These are phyloP conservation scores for Cheilosia scutellata DNA, from an alignment of 2,888 invertebrate species.

Conservation along the genomic window DNA sequence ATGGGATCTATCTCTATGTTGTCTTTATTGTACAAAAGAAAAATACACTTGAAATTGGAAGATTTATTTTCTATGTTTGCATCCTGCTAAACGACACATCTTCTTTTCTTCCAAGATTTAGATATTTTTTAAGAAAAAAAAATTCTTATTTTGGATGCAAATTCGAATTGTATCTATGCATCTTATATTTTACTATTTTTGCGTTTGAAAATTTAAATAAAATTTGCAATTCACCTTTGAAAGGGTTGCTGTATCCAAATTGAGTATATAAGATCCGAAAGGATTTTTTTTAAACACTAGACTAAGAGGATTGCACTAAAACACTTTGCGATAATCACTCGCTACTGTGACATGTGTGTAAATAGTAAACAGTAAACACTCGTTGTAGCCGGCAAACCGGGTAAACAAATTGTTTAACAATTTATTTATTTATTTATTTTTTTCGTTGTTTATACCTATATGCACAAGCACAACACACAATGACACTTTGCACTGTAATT, in stretches of 20 bases:
- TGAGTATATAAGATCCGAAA: background rate
- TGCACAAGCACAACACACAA: conserved; percentile 25
- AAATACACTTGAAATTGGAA: conserved; percentile 22
- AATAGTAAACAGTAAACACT: conserved; percentile 18
- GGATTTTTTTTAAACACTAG: conserved; percentile 1
- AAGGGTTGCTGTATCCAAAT: conserved; percentile 47
- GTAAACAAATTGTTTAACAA: conserved; percentile 23
- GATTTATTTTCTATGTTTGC: conserved; percentile 57
- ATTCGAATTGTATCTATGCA: conserved; percentile 36
- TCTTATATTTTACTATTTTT: background rate
- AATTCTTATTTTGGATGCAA: conserved; percentile 50
- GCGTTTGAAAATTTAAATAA: background rate
- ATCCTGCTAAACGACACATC: conserved; percentile 17
- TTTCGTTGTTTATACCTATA: background rate
- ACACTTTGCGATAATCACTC: background rate
- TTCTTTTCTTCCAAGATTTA: too few relatives aligned
- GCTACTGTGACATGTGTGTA: conserved; percentile 1
- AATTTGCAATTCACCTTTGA: conserved; percentile 31
- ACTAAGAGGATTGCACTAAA: background rate
- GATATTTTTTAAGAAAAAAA: background rate
- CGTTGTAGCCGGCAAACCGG: background rate
- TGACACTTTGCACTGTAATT: background rate
- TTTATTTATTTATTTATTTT: conserved; percentile 16
- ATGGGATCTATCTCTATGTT: conserved; percentile 45
- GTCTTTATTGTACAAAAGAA: conserved; percentile 50